Evolutionary conservation across 2,888 invertebrate species (phyloP).

Genomic region (Coecobrya sp.): DNA sequence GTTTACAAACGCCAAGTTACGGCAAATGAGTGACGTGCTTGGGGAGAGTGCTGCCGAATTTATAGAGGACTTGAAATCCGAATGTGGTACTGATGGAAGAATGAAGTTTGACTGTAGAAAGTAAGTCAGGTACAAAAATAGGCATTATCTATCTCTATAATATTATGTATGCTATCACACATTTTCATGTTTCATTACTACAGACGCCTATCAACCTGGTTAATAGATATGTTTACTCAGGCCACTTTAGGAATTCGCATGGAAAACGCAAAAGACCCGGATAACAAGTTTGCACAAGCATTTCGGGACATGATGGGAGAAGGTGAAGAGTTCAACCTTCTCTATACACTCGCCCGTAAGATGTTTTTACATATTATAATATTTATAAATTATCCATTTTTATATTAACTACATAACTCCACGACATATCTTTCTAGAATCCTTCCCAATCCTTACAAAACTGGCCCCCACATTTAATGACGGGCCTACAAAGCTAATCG

Average conservation of each 20-base stretch:
- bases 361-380: constrained; percentile 25
- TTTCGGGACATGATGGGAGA: constrained; percentile 80
- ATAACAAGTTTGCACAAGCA: constrained; percentile 81
- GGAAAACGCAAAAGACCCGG: constrained; percentile 77
- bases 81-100: constrained; percentile 65
- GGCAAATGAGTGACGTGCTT: constrained; percentile 78
- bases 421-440: too few species aligned
- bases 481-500: constrained; percentile 67
- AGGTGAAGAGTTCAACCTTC: constrained; percentile 38
- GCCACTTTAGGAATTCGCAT: constrained; percentile 78
- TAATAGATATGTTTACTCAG: constrained; percentile 83
- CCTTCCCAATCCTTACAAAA: constrained; percentile 77
- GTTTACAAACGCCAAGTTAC: constrained; percentile 82
- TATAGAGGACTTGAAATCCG: constrained; percentile 61
- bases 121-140: constrained; percentile 70
- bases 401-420: too few species aligned
- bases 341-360: constrained; percentile 83
- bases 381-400: too few species aligned
- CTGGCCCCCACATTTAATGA: constrained; percentile 76
- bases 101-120: constrained; percentile 81
- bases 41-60: constrained; percentile 72
- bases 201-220: constrained; percentile 78
- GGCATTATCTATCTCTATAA: background rate
- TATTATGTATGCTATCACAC: too few species aligned
- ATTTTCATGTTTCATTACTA: too few species aligned